These are phyloP conservation scores for Craseonycteris thonglongyai DNA, from an alignment of 2,113 vertebrate genomes.

Conservation along the genomic window DNA sequence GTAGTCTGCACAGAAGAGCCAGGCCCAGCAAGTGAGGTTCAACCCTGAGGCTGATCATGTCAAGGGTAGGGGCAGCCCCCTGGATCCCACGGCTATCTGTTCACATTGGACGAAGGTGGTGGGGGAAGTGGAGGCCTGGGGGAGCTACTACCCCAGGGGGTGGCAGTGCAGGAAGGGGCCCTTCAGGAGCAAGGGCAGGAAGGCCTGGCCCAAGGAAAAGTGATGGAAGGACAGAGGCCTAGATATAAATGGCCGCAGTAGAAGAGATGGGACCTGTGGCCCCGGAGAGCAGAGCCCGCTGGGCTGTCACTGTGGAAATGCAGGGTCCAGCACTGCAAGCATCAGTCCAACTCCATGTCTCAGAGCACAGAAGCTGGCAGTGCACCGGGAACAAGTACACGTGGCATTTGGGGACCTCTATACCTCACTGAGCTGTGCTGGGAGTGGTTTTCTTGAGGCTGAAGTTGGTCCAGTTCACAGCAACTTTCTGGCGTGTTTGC, in stretches of 20 bases:
- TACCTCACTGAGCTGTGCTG: conserved; percentile 93
- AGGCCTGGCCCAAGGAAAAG: background rate
- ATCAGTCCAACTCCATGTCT: background rate
- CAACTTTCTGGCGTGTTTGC: conserved; percentile 97
- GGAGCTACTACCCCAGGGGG: background rate
- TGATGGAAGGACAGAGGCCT: background rate
- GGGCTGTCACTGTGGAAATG: background rate
- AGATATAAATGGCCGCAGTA: background rate
- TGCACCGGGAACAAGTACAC: background rate
- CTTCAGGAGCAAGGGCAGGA: background rate
- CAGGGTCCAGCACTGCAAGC: background rate
- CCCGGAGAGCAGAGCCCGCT: background rate
- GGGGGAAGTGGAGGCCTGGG: background rate
- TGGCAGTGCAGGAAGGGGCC: background rate
- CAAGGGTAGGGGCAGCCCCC: background rate
- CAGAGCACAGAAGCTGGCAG: background rate
- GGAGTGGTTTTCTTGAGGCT: conserved; percentile 98
- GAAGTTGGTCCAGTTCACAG: conserved; percentile 99
- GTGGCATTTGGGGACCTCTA: background rate
- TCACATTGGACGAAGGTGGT: background rate
- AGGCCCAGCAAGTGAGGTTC: background rate
- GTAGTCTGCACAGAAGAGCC: background rate
- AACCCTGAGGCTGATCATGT: background rate
- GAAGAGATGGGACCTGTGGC: background rate
- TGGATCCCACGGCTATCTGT: background rate